Evolutionary conservation across 2,113 vertebrate genomes (phyloP).

Genomic region (Cynopterus brachyotis): DNA sequence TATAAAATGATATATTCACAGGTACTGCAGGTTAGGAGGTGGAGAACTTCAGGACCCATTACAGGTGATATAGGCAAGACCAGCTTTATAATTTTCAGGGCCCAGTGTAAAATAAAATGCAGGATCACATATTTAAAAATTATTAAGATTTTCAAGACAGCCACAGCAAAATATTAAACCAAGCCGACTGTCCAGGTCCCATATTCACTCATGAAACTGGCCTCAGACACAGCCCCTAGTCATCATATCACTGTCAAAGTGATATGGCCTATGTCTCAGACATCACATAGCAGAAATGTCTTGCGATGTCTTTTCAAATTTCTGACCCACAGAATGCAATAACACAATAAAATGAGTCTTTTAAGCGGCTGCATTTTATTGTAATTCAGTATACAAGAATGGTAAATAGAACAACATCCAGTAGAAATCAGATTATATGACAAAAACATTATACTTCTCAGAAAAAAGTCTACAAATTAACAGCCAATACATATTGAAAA

Average conservation of each 20-base stretch:
- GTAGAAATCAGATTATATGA: background rate
- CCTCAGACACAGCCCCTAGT: background rate
- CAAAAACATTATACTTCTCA: background rate
- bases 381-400: background rate
- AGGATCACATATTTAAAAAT: background rate
- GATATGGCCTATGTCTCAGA: background rate
- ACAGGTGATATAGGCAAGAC: background rate
- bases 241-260: background rate
- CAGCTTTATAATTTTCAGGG: background rate
- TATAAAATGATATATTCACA: background rate
- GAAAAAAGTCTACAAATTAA: background rate
- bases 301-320: background rate
- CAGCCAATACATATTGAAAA: background rate
- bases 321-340: background rate
- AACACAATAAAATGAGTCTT: background rate
- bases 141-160: background rate
- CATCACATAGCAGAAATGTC: background rate
- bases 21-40: background rate
- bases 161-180: background rate
- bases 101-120: background rate
- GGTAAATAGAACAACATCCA: background rate
- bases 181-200: background rate
- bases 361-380: background rate
- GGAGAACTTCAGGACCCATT: background rate
- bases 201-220: background rate